Evolutionary conservation across 2,113 vertebrate genomes (phyloP).

Genomic region (Chroicocephalus ridibundus): DNA sequence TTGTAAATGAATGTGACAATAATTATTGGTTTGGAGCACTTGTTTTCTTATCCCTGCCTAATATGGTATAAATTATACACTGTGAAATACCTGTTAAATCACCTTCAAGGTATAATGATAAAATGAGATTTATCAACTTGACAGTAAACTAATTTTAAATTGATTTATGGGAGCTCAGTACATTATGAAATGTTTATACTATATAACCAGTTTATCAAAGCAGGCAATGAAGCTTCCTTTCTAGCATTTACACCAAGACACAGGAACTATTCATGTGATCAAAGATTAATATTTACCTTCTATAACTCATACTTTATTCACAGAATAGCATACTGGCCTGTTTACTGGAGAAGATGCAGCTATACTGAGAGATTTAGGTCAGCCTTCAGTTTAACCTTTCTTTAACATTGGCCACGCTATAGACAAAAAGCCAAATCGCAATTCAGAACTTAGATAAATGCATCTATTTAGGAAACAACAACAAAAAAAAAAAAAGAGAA

Average conservation of each 20-base stretch:
- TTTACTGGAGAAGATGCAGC: not conserved
- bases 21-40: not conserved
- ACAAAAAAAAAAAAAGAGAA: too few relatives aligned
- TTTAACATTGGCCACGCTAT: not conserved
- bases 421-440: not conserved
- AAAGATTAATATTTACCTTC: not conserved
- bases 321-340: not conserved
- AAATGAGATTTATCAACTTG: constrained; percentile 35
- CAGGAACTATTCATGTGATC: not conserved
- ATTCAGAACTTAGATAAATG: not conserved
- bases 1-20: constrained; percentile 15
- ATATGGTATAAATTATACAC: not conserved
- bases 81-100: constrained; percentile 16
- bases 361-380: not conserved
- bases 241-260: not conserved
- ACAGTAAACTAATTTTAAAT: constrained; percentile 43
- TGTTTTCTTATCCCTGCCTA: not conserved
- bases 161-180: constrained; percentile 29
- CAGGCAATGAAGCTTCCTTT: not conserved
- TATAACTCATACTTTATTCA: not conserved
- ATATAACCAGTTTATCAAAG: constrained; percentile 1
- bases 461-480: not conserved
- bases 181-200: constrained; percentile 4
- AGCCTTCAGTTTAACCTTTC: not conserved
- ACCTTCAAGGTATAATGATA: constrained; percentile 2